A percentile compares a stretch with the other conserved stretches of the same genome.
These are phyloP conservation scores for Aphelenchoides bicaudatus DNA, from an alignment of 2,888 invertebrate genomes.

Conservation along the genomic window DNA sequence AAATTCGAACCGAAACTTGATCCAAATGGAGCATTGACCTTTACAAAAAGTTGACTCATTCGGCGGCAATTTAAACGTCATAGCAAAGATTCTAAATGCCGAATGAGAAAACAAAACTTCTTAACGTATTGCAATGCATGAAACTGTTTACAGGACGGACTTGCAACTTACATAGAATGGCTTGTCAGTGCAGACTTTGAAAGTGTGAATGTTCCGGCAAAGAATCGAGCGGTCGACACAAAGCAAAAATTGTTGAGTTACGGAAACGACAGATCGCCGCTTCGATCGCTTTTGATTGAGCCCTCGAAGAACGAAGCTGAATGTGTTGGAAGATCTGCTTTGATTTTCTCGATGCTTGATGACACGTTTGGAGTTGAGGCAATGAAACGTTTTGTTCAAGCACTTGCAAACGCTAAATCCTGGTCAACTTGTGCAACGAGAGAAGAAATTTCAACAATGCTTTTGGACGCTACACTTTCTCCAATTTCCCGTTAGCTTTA, in stretches of 20 bases:
- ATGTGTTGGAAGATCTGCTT: conserved; percentile 4
- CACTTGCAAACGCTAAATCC: not conserved
- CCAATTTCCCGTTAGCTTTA: conserved; percentile 9
- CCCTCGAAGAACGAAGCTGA: conserved; percentile 15
- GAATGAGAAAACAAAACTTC: not conserved
- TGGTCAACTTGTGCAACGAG: conserved; percentile 9
- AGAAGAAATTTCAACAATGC: conserved; percentile 10
- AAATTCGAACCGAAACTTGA: not conserved
- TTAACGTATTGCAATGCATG: not conserved
- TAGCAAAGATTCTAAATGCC: not conserved
- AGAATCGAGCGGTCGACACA: conserved; percentile 21
- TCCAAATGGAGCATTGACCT: not conserved
- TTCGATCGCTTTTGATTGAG: conserved; percentile 12
- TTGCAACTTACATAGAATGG: conserved; percentile 44
- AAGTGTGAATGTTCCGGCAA: conserved; percentile 21
- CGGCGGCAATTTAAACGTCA: conserved; percentile 3
- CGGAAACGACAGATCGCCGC: not conserved
- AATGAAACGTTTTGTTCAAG: not conserved
- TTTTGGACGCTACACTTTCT: conserved; percentile 10
- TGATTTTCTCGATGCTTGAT: conserved; percentile 12
- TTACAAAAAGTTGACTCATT: not conserved
- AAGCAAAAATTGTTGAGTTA: conserved; percentile 20
- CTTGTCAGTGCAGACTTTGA: conserved; percentile 28
- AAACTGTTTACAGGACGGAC: conserved; percentile 35
- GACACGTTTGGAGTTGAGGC: conserved; percentile 15